These are phyloP conservation scores for Thera britannica DNA, from an alignment of 2,888 invertebrate species.

Conservation along the genomic window DNA sequence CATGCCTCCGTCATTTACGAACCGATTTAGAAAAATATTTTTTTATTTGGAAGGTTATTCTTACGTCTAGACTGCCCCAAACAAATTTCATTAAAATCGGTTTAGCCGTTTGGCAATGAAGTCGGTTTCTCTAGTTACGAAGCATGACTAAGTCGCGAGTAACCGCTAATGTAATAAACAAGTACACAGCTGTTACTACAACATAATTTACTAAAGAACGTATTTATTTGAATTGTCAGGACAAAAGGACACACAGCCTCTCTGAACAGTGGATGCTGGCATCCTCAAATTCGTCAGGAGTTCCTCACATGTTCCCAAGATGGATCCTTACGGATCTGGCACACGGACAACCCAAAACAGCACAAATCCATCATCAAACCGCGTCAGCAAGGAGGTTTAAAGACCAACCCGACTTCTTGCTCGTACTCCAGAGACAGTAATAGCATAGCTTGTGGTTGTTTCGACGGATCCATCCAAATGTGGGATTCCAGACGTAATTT, in stretches of 20 bases:
- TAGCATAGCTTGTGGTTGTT: slow-evolving; percentile 95
- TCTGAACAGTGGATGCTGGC: slow-evolving; percentile 96
- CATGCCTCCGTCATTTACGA: too few species aligned
- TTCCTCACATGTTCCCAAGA: slow-evolving; percentile 98
- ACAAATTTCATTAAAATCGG: too few species aligned
- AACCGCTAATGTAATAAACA: too few species aligned
- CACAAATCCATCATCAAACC: slow-evolving; percentile 95
- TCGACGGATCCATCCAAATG: slow-evolving; percentile 97
- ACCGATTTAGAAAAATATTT: too few species aligned
- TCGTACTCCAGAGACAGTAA: slow-evolving; percentile 93
- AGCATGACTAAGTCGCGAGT: too few species aligned
- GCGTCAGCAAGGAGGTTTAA: slow-evolving; percentile 92
- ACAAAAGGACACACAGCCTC: slow-evolving; percentile 98
- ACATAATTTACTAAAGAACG: too few species aligned
- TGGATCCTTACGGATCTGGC: slow-evolving; percentile 97
- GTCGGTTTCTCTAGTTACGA: too few species aligned
- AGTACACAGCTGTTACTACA: too few species aligned
- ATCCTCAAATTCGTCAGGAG: slow-evolving; percentile 94
- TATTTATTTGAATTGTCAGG: slow-evolving; percentile 45
- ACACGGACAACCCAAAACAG: slow-evolving; percentile 90
- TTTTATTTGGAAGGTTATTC: too few species aligned
- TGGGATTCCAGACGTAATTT: slow-evolving; percentile 98
- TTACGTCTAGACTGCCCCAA: too few species aligned
- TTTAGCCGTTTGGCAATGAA: too few species aligned
- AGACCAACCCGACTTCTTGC: slow-evolving; percentile 93